Evolutionary conservation across 2,888 invertebrate species (phyloP), one percentile per base, ranked within the genome.

Genomic region (Cryptocephalus moraei): DNA sequence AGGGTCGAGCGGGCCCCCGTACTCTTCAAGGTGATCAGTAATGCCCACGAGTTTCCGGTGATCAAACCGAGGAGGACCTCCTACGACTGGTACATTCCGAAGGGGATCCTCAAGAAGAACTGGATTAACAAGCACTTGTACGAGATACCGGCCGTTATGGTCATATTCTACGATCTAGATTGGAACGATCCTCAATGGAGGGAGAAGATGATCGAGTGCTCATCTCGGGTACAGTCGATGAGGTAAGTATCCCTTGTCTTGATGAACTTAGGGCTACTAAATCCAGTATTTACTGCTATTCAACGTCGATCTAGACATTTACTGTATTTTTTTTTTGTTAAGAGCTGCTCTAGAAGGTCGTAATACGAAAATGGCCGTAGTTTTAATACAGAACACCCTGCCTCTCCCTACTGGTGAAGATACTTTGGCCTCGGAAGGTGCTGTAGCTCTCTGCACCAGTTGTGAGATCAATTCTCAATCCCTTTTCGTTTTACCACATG

Each of bases 111-210:
- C 8, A 95, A 96, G 68, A 82, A 86, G 39, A 90, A 91, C 65
- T 99, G 97, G 97, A 86, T 96, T 75, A 78, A 82, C 44, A 99
- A 99, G 70, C 92, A 96, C 65, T 75, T 93, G 34, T 82, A 86
- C 56, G 79, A 87, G 48, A 79, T 97, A 53, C 97, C 99, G 8
- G 86, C 96, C 1, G 86, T 97, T 1, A 85, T 93, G 31, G 93
- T 95, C 2, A 80, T 95, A 51, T 99, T 97, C 71, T 91, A 91
- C 68, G 96, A 99, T 63, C 80, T 97, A 65, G 96, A 97, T 71
- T 99, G 97, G 97, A 91, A 91, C 66, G 95, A 96, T 71, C 75
- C 80, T 0, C 80, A 84, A 53, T 97, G 96, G 95, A 87, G 87
- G 57, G 96, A 96, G 58, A 94, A 91, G 66, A 91, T 91, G 64